These are phyloP conservation scores for Zoanthus solanderi DNA, from an alignment of 92 coral and sea anemone species.

Conservation along the genomic window DNA sequence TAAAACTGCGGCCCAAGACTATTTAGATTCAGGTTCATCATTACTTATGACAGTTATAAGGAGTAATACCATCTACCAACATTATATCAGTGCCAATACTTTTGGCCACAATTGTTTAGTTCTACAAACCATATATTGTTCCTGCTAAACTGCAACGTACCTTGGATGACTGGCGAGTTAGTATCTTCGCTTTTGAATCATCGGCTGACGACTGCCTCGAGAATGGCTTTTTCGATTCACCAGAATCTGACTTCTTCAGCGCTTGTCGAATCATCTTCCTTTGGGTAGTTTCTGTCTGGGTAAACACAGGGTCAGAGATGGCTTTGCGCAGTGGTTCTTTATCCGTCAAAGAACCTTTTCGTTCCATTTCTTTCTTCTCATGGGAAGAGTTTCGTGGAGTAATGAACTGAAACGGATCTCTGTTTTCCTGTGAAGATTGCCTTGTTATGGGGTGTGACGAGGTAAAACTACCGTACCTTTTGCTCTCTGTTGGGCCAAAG, in stretches of 20 bases:
- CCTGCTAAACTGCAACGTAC: background rate
- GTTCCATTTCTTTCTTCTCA: conserved; percentile 12
- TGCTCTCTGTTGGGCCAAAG: conserved; percentile 11
- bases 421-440: conserved; percentile 23
- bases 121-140: too few species aligned
- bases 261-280: background rate
- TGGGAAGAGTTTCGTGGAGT: background rate
- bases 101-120: too few species aligned
- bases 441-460: background rate
- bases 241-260: conserved; percentile 5
- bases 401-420: conserved; percentile 45
- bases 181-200: conserved; percentile 13
- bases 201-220: conserved; percentile 30
- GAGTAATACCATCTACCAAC: too few species aligned
- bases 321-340: conserved; percentile 46
- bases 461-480: background rate
- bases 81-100: too few species aligned
- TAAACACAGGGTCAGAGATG: conserved; percentile 16
- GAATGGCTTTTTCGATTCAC: background rate
- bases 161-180: conserved; percentile 34
- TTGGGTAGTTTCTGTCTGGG: conserved; percentile 15
- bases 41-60: too few species aligned
- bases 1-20: too few species aligned
- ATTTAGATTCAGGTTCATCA: too few species aligned
- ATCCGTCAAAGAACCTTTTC: background rate